Percentiles rank a stretch among this genome's conserved stretches.
Evolutionary conservation across 23 tunicate genomes (phyloP).

Genomic region (Trididemnum clinides): DNA sequence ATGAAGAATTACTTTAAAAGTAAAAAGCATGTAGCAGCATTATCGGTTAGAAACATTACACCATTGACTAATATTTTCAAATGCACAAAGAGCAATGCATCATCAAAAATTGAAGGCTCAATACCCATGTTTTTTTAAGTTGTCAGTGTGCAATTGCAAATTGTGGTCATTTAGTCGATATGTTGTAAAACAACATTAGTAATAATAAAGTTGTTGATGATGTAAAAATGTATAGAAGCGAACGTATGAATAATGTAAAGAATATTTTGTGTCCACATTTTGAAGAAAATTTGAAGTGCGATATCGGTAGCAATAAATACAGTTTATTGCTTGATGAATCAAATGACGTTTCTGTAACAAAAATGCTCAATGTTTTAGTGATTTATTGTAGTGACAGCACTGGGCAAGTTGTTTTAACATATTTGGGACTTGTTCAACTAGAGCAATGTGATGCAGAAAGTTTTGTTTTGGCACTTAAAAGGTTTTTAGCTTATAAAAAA

Average conservation of each 20-base stretch:
- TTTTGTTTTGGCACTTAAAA: background rate
- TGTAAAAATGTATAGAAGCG: background rate
- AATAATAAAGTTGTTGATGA: too few species aligned
- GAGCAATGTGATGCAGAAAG: background rate
- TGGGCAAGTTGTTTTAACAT: background rate
- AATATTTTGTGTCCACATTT: background rate
- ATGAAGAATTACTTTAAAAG: too few species aligned
- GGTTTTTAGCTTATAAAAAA: background rate
- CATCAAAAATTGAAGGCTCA: too few species aligned
- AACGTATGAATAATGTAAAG: background rate
- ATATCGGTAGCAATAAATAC: background rate
- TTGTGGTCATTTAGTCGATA: too few species aligned
- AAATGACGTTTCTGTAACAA: constrained; percentile 8
- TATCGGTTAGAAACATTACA: too few species aligned
- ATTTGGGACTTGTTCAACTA: background rate
- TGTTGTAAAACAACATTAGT: too few species aligned
- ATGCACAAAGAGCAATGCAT: too few species aligned
- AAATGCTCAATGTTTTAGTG: background rate
- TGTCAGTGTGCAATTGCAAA: too few species aligned
- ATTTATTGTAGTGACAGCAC: background rate
- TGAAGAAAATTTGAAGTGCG: background rate
- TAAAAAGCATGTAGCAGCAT: too few species aligned
- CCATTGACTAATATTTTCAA: too few species aligned
- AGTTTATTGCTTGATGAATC: constrained; percentile 9
- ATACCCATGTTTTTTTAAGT: too few species aligned